Evolutionary conservation across 2,797 vertebrate genomes (phyloP).

Genomic region (Chelmon rostratus): DNA sequence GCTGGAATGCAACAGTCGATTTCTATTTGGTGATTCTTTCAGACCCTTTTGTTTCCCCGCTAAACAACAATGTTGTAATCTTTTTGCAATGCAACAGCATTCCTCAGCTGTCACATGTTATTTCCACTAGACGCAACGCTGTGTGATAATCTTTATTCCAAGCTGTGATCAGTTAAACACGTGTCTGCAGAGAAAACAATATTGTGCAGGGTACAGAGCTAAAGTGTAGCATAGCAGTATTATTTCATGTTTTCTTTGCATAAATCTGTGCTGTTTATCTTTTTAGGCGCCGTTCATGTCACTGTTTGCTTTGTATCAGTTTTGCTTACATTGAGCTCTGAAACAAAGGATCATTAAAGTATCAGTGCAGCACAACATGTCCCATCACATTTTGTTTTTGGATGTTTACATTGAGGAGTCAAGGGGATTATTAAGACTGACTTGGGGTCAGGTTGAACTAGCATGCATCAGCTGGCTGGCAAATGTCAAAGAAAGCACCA

Average conservation of each 20-base stretch:
- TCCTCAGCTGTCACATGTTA: conserved; percentile 33
- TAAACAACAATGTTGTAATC: conserved; percentile 25
- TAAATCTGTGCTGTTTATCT: background rate
- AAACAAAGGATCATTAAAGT: background rate
- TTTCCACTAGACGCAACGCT: conserved; percentile 24
- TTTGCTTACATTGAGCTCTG: conserved; percentile 4
- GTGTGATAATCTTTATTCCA: conserved; percentile 34
- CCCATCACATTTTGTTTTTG: background rate
- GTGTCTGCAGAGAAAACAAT: conserved; percentile 28
- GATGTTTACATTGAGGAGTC: background rate
- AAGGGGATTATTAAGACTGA: conserved; percentile 7
- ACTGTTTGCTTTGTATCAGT: conserved; percentile 10
- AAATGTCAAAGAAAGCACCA: conserved; percentile 34
- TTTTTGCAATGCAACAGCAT: conserved; percentile 29
- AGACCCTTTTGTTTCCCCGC: conserved; percentile 36
- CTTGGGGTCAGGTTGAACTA: conserved; percentile 16
- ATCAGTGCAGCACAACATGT: background rate
- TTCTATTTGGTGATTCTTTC: conserved; percentile 45
- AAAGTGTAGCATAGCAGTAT: background rate
- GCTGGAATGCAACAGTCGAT: conserved; percentile 50
- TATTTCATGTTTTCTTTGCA: conserved; percentile 11
- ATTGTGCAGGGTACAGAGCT: background rate
- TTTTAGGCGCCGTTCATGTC: background rate
- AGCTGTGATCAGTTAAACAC: conserved; percentile 33
- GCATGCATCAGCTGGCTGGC: conserved; percentile 21